Evolutionary conservation across 2,113 vertebrate species (phyloP).

Genomic region (Lophochroa leadbeateri): DNA sequence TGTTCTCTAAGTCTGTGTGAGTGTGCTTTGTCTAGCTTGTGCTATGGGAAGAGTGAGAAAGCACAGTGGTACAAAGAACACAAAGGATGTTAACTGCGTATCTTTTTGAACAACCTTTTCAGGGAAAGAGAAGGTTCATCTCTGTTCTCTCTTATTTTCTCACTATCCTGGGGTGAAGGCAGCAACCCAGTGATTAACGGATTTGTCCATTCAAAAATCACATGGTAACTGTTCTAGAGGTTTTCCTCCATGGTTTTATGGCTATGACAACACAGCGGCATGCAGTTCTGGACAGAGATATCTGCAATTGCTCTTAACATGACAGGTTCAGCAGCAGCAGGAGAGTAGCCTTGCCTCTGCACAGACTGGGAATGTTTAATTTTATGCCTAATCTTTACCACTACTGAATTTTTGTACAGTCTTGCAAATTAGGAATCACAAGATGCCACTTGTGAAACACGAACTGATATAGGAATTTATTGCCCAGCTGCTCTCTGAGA

Average conservation of each 20-base stretch:
- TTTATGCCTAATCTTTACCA: neutral
- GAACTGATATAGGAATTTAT: neutral
- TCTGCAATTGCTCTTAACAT: neutral
- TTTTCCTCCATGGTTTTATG: neutral
- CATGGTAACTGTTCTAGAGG: neutral
- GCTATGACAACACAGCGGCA: neutral
- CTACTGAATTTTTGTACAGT: neutral
- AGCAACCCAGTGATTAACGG: neutral
- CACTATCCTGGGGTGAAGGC: neutral
- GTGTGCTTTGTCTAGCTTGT: neutral
- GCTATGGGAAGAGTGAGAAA: neutral
- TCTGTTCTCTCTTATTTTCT: neutral
- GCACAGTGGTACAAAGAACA: constrained; percentile 6
- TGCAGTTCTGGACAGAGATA: neutral
- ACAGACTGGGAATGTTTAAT: neutral
- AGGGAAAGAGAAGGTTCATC: neutral
- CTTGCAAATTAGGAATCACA: neutral
- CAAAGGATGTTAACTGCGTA: neutral
- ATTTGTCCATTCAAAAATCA: neutral
- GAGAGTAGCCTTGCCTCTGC: neutral
- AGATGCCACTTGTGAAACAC: neutral
- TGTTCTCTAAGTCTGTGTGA: neutral
- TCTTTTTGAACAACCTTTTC: neutral
- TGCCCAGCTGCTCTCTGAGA: neutral
- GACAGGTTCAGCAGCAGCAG: neutral